A percentile compares a stretch with the other conserved stretches of the same genome.
phyloP scores from a whole-genome alignment of 2,113 vertebrate species.

The Menidia beryllina region DNA sequence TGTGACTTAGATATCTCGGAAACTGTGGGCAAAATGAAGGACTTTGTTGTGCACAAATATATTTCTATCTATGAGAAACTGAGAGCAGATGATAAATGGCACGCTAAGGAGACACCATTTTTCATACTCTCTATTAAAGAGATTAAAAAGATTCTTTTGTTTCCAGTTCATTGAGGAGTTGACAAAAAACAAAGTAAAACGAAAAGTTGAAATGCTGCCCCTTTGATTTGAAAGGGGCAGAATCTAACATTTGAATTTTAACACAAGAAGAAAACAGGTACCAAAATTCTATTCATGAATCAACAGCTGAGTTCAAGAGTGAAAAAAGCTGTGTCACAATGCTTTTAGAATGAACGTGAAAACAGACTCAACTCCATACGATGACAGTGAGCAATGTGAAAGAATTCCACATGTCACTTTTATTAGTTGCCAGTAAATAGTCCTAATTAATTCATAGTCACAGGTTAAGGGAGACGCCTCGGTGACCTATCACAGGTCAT shows the following conservation, averaged over 20 bases:
- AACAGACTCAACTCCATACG: background rate
- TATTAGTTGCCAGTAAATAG: background rate
- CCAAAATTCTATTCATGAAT: background rate
- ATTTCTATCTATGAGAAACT: constrained; percentile 3
- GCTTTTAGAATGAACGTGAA: background rate
- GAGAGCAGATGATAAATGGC: background rate
- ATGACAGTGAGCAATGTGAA: background rate
- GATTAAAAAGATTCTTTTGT: background rate
- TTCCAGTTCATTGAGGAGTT: background rate
- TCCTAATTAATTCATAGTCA: constrained; percentile 52
- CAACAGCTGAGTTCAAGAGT: background rate
- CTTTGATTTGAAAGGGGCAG: background rate
- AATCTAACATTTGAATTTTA: too few relatives aligned
- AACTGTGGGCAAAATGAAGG: background rate
- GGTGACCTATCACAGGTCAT: constrained; percentile 49
- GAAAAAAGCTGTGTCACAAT: background rate
- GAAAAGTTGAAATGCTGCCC: background rate
- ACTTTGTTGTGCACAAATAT: background rate
- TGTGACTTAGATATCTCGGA: background rate
- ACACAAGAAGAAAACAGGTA: background rate
- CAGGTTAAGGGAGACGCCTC: constrained; percentile 19
- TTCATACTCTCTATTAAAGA: constrained; percentile 1
- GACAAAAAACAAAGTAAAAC: background rate
- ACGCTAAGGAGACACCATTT: accelerated
- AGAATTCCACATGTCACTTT: background rate